Conservation (phyloP, 1,140 invertebrate species). For the Megathymus violae region DNA sequence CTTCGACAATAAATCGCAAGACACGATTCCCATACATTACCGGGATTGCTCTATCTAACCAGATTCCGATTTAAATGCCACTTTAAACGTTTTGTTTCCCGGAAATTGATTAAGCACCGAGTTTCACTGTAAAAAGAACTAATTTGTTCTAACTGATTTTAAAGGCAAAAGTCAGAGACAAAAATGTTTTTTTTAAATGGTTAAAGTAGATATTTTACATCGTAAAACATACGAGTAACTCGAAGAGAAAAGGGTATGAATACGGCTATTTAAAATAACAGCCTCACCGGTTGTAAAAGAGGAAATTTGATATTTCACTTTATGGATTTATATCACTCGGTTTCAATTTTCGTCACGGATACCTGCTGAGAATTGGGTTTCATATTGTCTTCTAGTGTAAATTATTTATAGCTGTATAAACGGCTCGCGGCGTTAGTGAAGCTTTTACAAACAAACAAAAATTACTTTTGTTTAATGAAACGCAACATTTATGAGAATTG, state of each 20-base stretch:
- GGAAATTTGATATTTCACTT: constrained; percentile 63
- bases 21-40: constrained; percentile 53
- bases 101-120: constrained; percentile 58
- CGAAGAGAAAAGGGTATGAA: background rate
- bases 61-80: constrained; percentile 62
- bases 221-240: background rate
- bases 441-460: constrained; percentile 35
- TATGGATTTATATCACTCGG: constrained; percentile 62
- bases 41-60: constrained; percentile 63
- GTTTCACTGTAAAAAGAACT: constrained; percentile 32
- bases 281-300: constrained; percentile 40
- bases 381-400: constrained; percentile 38
- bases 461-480: no score
- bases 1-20: constrained; percentile 54
- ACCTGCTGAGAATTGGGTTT: constrained; percentile 43
- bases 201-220: background rate
- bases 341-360: constrained; percentile 58
- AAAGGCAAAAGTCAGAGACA: constrained; percentile 38
- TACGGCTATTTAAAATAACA: constrained; percentile 50
- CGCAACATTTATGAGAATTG: no score
- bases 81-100: constrained; percentile 61
- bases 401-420: constrained; percentile 19
- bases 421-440: constrained; percentile 3
- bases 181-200: background rate
- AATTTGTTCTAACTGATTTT: constrained; percentile 13